Evolutionary conservation across 1,140 invertebrate genomes (phyloP).

Genomic region (Ctenoplectra terminalis): DNA sequence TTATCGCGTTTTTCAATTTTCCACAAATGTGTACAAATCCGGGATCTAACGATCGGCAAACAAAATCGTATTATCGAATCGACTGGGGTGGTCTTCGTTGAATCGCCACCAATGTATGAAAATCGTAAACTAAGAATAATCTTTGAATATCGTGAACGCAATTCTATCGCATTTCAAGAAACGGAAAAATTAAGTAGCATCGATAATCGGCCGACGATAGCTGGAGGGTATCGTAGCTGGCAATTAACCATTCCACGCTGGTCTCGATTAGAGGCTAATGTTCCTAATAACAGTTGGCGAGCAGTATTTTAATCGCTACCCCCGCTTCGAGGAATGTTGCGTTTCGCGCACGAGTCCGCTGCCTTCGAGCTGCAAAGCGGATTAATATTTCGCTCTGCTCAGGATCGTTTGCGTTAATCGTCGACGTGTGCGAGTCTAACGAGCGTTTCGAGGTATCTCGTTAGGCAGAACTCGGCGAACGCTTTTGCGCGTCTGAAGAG

Average conservation of each 20-base stretch:
- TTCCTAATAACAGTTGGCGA: slow-evolving; percentile 57
- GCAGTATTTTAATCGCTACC: slow-evolving; percentile 56
- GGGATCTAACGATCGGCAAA: no score
- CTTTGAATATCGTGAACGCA: no score
- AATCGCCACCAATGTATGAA: no score
- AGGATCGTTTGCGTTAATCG: slow-evolving; percentile 3
- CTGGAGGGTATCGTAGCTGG: background rate
- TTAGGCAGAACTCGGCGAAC: background rate
- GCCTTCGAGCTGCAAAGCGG: background rate
- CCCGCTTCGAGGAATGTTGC: slow-evolving; percentile 6
- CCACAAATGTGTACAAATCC: no score
- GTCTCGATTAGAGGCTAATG: slow-evolving; percentile 58
- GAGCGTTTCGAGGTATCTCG: slow-evolving; percentile 17
- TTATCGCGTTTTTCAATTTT: no score
- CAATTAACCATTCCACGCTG: slow-evolving; percentile 36
- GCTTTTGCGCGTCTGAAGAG: background rate
- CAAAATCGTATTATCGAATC: no score
- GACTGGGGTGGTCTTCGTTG: no score
- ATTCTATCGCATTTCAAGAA: background rate
- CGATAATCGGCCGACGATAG: background rate
- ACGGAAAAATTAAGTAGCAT: background rate
- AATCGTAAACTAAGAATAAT: no score
- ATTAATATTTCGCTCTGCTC: slow-evolving; percentile 26
- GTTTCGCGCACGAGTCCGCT: slow-evolving; percentile 3
- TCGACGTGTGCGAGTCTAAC: slow-evolving; percentile 9